Conservation (phyloP, 1,140 invertebrate genomes). For the Liolophura sinensis region DNA sequence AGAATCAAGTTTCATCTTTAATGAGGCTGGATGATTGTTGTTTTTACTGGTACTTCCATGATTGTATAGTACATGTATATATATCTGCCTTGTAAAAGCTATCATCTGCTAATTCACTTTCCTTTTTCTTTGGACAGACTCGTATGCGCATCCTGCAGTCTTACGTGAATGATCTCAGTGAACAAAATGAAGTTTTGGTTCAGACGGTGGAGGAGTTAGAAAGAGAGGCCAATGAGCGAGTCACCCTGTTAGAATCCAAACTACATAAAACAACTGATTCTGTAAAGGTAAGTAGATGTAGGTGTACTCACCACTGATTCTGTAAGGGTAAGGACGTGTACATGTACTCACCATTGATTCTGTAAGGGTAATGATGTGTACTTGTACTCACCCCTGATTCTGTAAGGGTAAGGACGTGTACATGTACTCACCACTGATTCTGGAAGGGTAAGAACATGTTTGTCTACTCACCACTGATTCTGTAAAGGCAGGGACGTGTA, state of each 20-base stretch:
- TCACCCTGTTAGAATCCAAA: conserved; percentile 47
- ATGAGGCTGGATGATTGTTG: not conserved
- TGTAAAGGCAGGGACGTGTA: too few relatives aligned
- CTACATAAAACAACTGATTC: conserved; percentile 40
- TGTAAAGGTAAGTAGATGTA: conserved; percentile 38
- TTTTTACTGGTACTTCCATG: not conserved
- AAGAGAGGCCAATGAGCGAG: conserved; percentile 54
- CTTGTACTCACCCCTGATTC: too few relatives aligned
- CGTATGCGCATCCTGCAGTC: conserved; percentile 48
- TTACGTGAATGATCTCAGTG: conserved; percentile 56
- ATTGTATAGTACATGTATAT: not conserved
- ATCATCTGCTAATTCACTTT: not conserved
- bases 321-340: too few relatives aligned
- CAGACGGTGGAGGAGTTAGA: conserved; percentile 57
- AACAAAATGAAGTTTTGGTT: conserved; percentile 57
- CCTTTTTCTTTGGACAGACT: conserved; percentile 33
- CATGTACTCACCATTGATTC: too few relatives aligned
- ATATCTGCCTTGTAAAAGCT: not conserved
- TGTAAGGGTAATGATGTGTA: too few relatives aligned
- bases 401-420: too few relatives aligned
- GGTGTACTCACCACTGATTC: not conserved
- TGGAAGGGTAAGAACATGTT: conserved; percentile 36
- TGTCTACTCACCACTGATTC: not conserved
- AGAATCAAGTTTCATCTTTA: not conserved
- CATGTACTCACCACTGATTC: conserved; percentile 34